Conservation (phyloP, 92 coral and sea anemone genomes). For the Heliopora coerulea region DNA sequence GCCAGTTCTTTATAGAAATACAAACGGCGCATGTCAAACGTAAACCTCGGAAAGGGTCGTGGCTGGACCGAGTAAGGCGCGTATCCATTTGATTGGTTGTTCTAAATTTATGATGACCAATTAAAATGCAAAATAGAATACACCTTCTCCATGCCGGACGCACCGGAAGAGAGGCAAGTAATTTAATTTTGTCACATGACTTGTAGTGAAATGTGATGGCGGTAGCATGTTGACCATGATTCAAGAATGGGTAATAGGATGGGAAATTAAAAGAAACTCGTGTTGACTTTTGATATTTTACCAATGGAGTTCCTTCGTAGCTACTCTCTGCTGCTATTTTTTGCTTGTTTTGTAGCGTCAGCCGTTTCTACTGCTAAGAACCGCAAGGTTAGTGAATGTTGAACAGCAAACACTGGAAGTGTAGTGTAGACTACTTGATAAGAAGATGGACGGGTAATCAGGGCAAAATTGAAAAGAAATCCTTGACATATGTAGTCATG, state of each 20-base stretch:
- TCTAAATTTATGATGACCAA: not conserved
- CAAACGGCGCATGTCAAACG: conserved; percentile 35
- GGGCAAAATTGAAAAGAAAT: no score
- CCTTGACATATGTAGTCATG: no score
- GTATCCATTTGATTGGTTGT: conserved; percentile 11
- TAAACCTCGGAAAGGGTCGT: not conserved
- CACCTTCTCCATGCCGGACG: not conserved
- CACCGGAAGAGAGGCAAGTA: no score
- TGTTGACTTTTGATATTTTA: not conserved
- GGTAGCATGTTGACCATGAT: no score
- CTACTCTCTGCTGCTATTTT: conserved; percentile 3
- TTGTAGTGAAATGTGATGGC: no score
- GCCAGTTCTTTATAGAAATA: conserved; percentile 15
- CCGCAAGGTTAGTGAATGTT: conserved; percentile 18
- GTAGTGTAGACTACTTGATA: not conserved
- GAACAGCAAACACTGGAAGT: not conserved
- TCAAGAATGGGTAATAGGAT: conserved; percentile 5
- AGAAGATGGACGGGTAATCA: no score
- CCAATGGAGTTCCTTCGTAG: conserved; percentile 17
- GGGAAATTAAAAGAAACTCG: not conserved
- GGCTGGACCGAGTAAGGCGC: no score
- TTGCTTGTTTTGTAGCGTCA: not conserved
- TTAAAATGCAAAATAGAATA: not conserved
- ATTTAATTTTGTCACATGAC: not conserved
- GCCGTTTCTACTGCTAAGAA: conserved; percentile 13